phyloP scores from a whole-genome alignment of 2,797 vertebrate genomes.

The Setipinna tenuifilis region DNA sequence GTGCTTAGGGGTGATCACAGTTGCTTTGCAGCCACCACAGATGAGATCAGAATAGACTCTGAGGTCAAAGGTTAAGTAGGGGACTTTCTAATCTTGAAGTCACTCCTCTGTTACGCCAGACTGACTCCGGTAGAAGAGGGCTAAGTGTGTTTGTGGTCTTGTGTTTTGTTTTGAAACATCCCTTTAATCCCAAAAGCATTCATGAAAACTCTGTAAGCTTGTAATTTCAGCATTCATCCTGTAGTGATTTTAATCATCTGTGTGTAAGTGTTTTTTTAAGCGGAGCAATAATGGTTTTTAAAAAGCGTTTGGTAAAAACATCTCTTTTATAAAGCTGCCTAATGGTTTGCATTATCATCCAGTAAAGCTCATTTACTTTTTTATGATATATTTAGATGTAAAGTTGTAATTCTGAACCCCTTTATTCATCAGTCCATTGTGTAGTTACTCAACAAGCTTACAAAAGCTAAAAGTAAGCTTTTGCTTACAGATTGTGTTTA shows the following conservation, averaged over 20 bases:
- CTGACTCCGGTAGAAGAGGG: not conserved
- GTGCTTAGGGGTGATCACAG: not conserved
- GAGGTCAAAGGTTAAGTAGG: constrained; percentile 8
- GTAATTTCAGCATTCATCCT: constrained; percentile 45
- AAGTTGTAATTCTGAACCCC: not conserved
- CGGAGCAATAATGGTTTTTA: constrained; percentile 46
- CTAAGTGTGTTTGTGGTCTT: not conserved
- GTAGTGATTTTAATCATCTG: constrained; percentile 48
- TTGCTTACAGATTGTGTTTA: constrained; percentile 3
- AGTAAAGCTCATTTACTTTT: constrained; percentile 42
- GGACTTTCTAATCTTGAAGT: constrained; percentile 2
- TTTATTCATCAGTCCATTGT: not conserved
- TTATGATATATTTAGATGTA: not conserved
- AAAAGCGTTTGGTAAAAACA: constrained; percentile 45
- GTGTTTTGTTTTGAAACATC: constrained; percentile 32
- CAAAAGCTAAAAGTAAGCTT: constrained; percentile 18
- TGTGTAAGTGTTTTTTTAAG: constrained; percentile 42
- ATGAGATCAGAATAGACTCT: not conserved
- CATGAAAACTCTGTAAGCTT: constrained; percentile 44
- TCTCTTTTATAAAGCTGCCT: constrained; percentile 48
- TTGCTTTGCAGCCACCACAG: not conserved
- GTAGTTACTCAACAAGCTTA: not conserved
- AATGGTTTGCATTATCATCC: constrained; percentile 48
- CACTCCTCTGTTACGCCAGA: not conserved
- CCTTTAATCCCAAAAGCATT: constrained; percentile 33